Percentiles rank a stretch among this genome's conserved stretches.
Evolutionary conservation across 2,113 vertebrate species (phyloP).

Genomic region (Phyllostomus discolor): DNA sequence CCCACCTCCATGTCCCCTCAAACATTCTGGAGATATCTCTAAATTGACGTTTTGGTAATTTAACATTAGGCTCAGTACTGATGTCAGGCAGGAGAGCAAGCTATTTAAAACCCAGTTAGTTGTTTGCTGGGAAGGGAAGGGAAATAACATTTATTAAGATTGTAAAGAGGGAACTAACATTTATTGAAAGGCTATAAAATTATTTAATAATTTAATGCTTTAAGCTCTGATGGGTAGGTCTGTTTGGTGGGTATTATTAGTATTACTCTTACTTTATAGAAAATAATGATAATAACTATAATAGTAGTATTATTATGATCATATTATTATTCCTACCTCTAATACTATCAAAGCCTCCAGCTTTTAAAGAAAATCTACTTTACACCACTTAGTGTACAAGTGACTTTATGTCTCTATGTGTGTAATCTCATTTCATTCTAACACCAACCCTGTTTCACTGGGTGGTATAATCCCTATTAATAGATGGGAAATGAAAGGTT

Average conservation of each 20-base stretch:
- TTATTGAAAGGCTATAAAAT: background rate
- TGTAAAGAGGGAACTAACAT: background rate
- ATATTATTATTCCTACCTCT: background rate
- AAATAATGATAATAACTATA: background rate
- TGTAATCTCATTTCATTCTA: background rate
- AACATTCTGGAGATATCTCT: background rate
- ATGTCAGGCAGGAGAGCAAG: background rate
- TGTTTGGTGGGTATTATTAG: background rate
- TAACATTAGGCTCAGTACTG: background rate
- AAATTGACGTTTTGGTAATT: conserved; percentile 9
- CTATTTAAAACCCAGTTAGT: conserved; percentile 22
- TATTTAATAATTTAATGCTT: background rate
- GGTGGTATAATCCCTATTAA: background rate
- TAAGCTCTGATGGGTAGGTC: background rate
- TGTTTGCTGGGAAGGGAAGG: background rate
- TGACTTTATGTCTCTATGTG: background rate
- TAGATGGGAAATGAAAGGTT: background rate
- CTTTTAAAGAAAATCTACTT: conserved; percentile 17
- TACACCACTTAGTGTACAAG: background rate
- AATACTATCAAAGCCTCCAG: background rate
- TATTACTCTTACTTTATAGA: background rate
- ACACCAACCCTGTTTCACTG: background rate
- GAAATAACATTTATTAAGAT: background rate
- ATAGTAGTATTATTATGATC: background rate
- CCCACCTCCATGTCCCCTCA: background rate